Evolutionary conservation across 2,888 invertebrate species (phyloP).

Genomic region (Oxycera nigricornis): DNA sequence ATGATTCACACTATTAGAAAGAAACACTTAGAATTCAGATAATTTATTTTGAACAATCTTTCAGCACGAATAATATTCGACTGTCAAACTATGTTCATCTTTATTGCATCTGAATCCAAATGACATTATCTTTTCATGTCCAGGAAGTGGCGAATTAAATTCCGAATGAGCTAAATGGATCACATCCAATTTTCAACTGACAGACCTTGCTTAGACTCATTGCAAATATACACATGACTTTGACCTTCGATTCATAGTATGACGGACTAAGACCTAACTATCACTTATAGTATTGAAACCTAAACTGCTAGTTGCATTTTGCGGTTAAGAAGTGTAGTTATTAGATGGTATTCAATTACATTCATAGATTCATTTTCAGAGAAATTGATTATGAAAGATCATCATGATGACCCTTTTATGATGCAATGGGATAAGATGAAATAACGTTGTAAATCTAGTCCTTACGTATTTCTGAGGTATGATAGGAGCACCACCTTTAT

Average conservation of each 20-base stretch:
- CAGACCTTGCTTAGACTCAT: background rate
- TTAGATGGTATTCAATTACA: conserved; percentile 3
- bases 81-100: too few species aligned
- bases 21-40: too few species aligned
- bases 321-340: background rate
- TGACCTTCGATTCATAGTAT: background rate
- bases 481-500: too few species aligned
- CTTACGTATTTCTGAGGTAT: too few species aligned
- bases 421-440: too few species aligned
- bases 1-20: too few species aligned
- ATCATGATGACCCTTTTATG: too few species aligned
- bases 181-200: background rate
- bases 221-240: background rate
- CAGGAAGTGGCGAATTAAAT: conserved; percentile 5
- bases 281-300: background rate
- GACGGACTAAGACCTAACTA: background rate
- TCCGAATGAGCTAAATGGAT: background rate
- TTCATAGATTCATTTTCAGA: background rate
- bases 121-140: background rate
- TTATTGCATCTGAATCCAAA: too few species aligned
- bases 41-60: too few species aligned
- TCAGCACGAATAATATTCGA: too few species aligned
- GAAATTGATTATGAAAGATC: too few species aligned
- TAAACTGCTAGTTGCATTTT: background rate
- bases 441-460: too few species aligned